A percentile compares a stretch with the other conserved stretches of the same genome.
Evolutionary conservation across 2,888 invertebrate species (phyloP).

Genomic region (Drosophila barbarae): DNA sequence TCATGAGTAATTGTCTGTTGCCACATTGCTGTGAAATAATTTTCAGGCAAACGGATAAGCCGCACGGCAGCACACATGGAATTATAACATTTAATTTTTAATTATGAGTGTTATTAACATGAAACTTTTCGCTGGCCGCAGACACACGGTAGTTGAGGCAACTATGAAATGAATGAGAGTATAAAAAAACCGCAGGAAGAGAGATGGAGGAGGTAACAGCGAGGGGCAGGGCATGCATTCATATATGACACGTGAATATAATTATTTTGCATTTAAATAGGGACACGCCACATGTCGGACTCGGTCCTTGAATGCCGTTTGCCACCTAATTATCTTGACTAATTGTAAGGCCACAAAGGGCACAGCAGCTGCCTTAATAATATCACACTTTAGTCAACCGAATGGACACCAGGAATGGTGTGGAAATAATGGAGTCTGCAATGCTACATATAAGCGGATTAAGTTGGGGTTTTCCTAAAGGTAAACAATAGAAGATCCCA

Average conservation of each 20-base stretch:
- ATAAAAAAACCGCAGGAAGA: constrained; percentile 30
- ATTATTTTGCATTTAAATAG: constrained; percentile 63
- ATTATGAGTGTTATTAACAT: constrained; percentile 71
- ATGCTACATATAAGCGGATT: not conserved
- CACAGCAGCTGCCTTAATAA: constrained; percentile 12
- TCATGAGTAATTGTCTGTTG: constrained; percentile 41
- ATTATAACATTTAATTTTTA: constrained; percentile 71
- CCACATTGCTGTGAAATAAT: constrained; percentile 32
- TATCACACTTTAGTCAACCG: constrained; percentile 4
- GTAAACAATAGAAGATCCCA: not conserved
- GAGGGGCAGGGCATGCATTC: constrained; percentile 1
- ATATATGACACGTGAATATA: constrained; percentile 37
- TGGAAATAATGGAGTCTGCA: not conserved
- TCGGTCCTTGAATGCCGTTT: constrained; percentile 39
- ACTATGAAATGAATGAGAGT: constrained; percentile 49
- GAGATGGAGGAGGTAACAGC: constrained; percentile 1
- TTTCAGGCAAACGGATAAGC: constrained; percentile 38
- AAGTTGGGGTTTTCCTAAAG: not conserved
- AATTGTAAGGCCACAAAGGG: constrained; percentile 49
- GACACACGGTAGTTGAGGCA: constrained; percentile 46
- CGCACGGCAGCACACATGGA: constrained; percentile 60
- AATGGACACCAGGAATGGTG: constrained; percentile 9
- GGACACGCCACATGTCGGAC: constrained; percentile 27
- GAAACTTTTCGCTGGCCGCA: constrained; percentile 59
- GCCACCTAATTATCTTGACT: constrained; percentile 61